Evolutionary conservation across 2,888 invertebrate genomes (phyloP).

Genomic region (Ophraella communa): DNA sequence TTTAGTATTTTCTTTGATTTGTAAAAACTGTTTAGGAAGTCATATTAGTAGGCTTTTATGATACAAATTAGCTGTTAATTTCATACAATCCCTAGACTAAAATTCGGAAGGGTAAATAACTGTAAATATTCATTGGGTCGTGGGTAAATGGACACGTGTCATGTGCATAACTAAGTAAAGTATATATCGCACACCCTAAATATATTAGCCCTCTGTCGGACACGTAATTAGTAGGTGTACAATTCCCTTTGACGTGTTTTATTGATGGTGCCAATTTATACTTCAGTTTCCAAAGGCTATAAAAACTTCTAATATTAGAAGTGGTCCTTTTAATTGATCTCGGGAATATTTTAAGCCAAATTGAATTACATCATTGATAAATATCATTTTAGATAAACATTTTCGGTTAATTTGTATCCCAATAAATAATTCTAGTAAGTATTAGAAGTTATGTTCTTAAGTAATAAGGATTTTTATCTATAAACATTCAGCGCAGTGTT

Average conservation of each 20-base stretch:
- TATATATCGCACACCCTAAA: conserved; percentile 27
- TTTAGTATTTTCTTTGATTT: no score
- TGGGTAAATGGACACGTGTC: conserved; percentile 46
- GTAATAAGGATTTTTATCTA: no score
- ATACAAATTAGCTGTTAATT: not conserved
- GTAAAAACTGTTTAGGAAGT: not conserved
- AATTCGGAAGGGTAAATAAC: conserved; percentile 17
- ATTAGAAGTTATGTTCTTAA: no score
- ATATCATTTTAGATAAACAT: no score
- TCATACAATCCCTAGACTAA: conserved; percentile 4
- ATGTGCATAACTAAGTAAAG: conserved; percentile 24
- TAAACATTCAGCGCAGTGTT: no score
- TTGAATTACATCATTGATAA: no score
- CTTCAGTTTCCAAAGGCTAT: conserved; percentile 32
- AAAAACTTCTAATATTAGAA: conserved; percentile 29
- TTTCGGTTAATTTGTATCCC: no score
- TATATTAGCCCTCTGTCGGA: conserved; percentile 36
- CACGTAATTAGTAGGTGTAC: conserved; percentile 30
- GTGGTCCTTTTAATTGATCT: not conserved
- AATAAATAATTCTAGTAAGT: no score
- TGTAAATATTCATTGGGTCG: conserved; percentile 46
- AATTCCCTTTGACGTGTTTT: conserved; percentile 38
- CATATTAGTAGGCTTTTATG: not conserved
- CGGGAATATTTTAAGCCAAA: not conserved
- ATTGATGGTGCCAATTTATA: conserved; percentile 41